Percentiles rank a stretch among this genome's conserved stretches.
phyloP scores from a whole-genome alignment of 1,140 invertebrate genomes.

The Bombus haemorrhoidalis region DNA sequence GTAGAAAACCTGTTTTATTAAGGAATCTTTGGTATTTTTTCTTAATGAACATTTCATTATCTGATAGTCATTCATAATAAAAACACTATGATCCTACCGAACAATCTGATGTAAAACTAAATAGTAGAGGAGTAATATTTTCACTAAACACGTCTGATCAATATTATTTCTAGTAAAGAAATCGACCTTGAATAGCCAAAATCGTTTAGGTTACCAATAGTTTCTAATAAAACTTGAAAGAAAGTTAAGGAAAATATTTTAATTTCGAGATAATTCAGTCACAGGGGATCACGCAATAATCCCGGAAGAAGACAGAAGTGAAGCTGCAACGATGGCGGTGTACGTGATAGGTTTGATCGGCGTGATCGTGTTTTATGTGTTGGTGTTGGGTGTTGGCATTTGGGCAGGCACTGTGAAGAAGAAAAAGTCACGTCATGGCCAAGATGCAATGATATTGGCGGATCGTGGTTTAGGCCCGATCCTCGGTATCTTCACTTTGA shows the following conservation, averaged over 20 bases:
- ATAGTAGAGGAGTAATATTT: too few species aligned
- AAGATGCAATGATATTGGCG: slow-evolving; percentile 89
- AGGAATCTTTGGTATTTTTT: too few species aligned
- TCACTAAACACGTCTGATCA: too few species aligned
- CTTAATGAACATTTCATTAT: too few species aligned
- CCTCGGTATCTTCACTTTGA: slow-evolving; percentile 91
- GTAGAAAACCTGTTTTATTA: too few species aligned
- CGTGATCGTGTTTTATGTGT: slow-evolving; percentile 88
- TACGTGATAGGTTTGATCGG: slow-evolving; percentile 87
- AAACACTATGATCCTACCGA: too few species aligned
- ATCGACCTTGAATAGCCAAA: too few species aligned
- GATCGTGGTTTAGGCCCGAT: slow-evolving; percentile 89
- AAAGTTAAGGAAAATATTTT: not conserved
- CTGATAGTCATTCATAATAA: too few species aligned
- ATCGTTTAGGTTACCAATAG: not conserved
- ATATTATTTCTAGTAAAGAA: too few species aligned
- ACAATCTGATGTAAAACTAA: too few species aligned
- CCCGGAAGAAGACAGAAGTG: slow-evolving; percentile 37
- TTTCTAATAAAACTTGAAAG: not conserved
- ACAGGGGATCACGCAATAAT: slow-evolving; percentile 38
- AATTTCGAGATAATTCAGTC: slow-evolving; percentile 34
- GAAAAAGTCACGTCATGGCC: slow-evolving; percentile 81
- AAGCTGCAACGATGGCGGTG: slow-evolving; percentile 74
- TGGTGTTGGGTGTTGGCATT: slow-evolving; percentile 88
- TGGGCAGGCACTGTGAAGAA: slow-evolving; percentile 88